Percentiles rank a stretch among this genome's conserved stretches.
Conservation (phyloP, 2,888 invertebrate genomes). For the Zhuqinia jingwanae region DNA sequence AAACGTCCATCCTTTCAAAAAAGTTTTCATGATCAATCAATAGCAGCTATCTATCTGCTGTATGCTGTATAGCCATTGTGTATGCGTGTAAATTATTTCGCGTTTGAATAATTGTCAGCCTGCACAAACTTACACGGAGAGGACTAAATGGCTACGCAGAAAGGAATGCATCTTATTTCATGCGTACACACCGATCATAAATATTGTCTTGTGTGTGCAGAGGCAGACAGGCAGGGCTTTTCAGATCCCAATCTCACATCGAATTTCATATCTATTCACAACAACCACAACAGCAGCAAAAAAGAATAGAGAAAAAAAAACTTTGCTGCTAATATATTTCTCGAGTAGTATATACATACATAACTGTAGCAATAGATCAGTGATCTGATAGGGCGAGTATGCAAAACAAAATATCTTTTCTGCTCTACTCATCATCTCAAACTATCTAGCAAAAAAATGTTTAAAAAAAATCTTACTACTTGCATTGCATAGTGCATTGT, state of each 20-base stretch:
- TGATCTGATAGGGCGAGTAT: slow-evolving; percentile 56
- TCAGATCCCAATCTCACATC: slow-evolving; percentile 9
- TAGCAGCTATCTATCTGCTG: neutral
- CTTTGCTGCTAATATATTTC: neutral
- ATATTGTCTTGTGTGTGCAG: neutral
- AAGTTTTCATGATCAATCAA: neutral
- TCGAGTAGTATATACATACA: neutral
- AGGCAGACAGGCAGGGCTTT: neutral
- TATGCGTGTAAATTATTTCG: slow-evolving; percentile 38
- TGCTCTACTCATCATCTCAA: slow-evolving; percentile 5
- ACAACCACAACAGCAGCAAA: neutral
- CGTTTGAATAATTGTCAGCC: slow-evolving; percentile 12
- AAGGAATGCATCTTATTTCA: slow-evolving; percentile 41
- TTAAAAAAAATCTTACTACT: neutral
- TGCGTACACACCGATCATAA: slow-evolving; percentile 31
- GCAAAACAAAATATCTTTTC: slow-evolving; percentile 59
- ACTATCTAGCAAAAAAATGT: neutral
- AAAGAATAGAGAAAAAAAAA: neutral
- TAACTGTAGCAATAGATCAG: slow-evolving; percentile 16
- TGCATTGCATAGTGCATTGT: slow-evolving; percentile 11
- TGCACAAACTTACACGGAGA: neutral
- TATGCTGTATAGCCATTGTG: too few species aligned
- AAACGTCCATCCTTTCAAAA: too few species aligned
- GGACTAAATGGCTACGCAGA: neutral
- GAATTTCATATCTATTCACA: neutral